phyloP scores from a whole-genome alignment of 2,113 vertebrate species.

The Vombatus ursinus region DNA sequence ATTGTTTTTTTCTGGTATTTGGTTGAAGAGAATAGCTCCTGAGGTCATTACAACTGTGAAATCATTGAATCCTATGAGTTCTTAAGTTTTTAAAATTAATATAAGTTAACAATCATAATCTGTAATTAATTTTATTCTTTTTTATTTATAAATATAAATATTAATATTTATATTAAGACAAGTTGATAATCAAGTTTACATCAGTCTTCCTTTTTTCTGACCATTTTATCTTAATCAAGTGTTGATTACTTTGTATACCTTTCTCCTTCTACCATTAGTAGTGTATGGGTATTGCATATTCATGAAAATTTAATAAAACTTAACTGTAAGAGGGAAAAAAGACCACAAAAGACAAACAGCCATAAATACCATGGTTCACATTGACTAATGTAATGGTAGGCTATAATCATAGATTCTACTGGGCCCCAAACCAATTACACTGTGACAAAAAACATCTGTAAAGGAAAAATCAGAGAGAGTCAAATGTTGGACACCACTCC shows the following conservation, averaged over 20 bases:
- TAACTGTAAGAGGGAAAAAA: conserved; percentile 65
- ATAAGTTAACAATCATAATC: background rate
- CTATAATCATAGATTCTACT: conserved; percentile 67
- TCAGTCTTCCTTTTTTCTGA: conserved; percentile 35
- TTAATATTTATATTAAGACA: background rate
- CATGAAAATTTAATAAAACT: conserved; percentile 62
- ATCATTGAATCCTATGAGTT: background rate
- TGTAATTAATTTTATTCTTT: background rate
- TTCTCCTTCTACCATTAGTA: conserved; percentile 32
- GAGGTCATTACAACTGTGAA: background rate
- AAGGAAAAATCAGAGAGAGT: conserved; percentile 59
- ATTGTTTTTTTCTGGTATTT: background rate
- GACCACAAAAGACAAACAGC: conserved; percentile 66
- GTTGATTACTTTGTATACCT: conserved; percentile 25
- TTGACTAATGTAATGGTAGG: conserved; percentile 64
- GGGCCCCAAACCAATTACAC: conserved; percentile 72
- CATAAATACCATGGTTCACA: conserved; percentile 58
- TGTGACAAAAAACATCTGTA: conserved; percentile 70
- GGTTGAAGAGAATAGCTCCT: background rate
- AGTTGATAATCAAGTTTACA: background rate
- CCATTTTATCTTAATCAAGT: conserved; percentile 25
- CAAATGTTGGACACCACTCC: conserved; percentile 53
- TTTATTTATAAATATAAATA: too few relatives aligned
- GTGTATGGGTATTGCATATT: conserved; percentile 50
- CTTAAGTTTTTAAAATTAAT: background rate